Evolutionary conservation across 2,888 invertebrate species (phyloP).

Genomic region (Bugula neritina): DNA sequence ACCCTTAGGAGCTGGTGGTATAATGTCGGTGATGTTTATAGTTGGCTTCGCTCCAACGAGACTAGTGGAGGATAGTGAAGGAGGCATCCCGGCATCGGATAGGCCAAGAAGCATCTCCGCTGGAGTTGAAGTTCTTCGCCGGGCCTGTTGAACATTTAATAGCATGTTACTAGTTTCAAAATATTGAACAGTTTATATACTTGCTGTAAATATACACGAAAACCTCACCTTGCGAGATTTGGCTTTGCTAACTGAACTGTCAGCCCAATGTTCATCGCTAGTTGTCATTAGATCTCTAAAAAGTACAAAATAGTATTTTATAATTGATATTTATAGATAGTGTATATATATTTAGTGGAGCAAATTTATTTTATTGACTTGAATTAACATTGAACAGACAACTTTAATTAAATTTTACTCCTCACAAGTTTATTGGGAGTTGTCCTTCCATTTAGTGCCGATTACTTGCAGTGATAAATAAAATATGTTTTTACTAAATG

Average conservation of each 20-base stretch:
- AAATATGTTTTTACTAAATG: too few relatives aligned
- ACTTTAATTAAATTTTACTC: too few relatives aligned
- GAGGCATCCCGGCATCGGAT: neutral
- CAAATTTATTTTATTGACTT: too few relatives aligned
- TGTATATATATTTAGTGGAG: too few relatives aligned
- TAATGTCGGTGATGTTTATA: slow-evolving; percentile 17
- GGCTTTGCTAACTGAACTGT: neutral
- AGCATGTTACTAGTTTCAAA: neutral
- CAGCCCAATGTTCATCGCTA: neutral
- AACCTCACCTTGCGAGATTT: neutral
- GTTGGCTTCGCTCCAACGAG: neutral
- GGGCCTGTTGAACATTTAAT: slow-evolving; percentile 45
- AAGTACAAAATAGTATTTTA: neutral
- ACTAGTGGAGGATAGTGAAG: neutral
- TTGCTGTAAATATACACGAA: neutral
- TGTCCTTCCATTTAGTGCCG: too few relatives aligned
- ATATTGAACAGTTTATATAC: neutral
- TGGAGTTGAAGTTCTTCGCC: slow-evolving; percentile 60
- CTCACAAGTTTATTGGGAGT: too few relatives aligned
- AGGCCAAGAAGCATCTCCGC: slow-evolving; percentile 11
- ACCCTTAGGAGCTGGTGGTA: slow-evolving; percentile 24
- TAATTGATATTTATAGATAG: too few relatives aligned
- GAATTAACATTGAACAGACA: too few relatives aligned
- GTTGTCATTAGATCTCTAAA: neutral
- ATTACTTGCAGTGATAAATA: too few relatives aligned